Evolutionary conservation across 37 sponge, comb jelly and placozoan species (phyloP).

Genomic region (Aphrocallistes beatrix): DNA sequence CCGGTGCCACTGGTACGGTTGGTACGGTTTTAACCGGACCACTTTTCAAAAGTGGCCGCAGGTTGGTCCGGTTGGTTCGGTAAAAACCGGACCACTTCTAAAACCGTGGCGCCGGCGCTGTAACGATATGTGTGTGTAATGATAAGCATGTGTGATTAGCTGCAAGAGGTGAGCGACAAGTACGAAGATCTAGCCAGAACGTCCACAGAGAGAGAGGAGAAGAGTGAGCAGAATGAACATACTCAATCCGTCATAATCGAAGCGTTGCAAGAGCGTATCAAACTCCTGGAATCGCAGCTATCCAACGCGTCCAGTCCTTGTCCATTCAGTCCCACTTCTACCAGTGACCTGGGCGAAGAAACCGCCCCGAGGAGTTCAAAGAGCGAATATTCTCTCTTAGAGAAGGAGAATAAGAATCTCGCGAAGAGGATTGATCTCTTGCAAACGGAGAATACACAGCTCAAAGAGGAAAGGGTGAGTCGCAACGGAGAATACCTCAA

Average conservation of each 20-base stretch:
- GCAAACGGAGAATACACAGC: background rate
- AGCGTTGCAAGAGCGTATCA: background rate
- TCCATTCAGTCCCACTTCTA: background rate
- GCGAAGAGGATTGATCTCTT: background rate
- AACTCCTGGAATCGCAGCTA: background rate
- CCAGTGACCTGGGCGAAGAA: conserved; percentile 8
- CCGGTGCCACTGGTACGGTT: too few relatives aligned
- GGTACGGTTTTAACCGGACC: too few relatives aligned
- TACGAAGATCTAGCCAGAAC: background rate
- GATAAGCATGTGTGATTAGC: too few relatives aligned
- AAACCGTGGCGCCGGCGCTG: too few relatives aligned
- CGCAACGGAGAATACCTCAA: too few relatives aligned
- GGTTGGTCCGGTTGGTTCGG: too few relatives aligned
- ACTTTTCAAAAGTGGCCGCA: too few relatives aligned
- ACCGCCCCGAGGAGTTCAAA: background rate
- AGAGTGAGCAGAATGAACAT: background rate
- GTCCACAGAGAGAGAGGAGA: background rate
- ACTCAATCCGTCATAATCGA: background rate
- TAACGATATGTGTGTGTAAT: too few relatives aligned
- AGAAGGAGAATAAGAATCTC: background rate
- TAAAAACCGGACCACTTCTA: too few relatives aligned
- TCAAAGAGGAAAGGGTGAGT: too few relatives aligned
- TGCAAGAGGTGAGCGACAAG: background rate
- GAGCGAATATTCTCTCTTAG: background rate
- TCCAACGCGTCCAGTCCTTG: background rate